These are phyloP conservation scores for Ectobius pallidus DNA, from an alignment of 2,888 invertebrate genomes.

Conservation along the genomic window DNA sequence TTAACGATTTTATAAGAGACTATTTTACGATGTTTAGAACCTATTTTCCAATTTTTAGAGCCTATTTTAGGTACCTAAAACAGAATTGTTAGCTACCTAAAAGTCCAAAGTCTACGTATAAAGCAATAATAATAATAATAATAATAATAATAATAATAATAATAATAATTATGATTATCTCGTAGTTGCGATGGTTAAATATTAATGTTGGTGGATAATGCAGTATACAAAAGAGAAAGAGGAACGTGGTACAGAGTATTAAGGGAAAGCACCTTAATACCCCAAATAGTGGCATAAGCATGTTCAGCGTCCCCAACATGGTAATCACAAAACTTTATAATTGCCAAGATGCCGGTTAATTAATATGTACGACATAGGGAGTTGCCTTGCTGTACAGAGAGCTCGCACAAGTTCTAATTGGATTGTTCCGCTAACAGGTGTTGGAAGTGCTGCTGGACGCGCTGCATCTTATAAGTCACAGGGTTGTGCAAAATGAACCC, in stretches of 20 bases:
- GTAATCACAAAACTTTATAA: constrained; percentile 7
- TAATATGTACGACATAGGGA: constrained; percentile 6
- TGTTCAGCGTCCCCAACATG: not conserved
- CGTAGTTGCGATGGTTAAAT: no score
- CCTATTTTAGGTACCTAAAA: no score
- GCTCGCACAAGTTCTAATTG: constrained; percentile 4
- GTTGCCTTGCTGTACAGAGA: not conserved
- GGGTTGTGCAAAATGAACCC: not conserved
- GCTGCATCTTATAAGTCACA: not conserved
- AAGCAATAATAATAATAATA: no score
- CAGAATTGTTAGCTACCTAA: no score
- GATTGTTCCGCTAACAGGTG: constrained; percentile 13
- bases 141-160: no score
- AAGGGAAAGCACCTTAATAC: not conserved
- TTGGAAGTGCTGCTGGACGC: not conserved
- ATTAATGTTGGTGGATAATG: no score
- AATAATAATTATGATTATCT: no score
- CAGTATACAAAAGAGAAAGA: not conserved
- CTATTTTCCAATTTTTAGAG: no score
- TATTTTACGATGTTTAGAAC: no score
- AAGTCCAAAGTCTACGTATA: no score
- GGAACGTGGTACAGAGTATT: not conserved
- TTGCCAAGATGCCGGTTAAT: not conserved
- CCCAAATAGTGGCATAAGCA: not conserved
- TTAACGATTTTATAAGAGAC: no score